A percentile compares a stretch with the other conserved stretches of the same genome.
phyloP scores from a whole-genome alignment of 2,888 invertebrate genomes.

The Yponomeuta malinellus region DNA sequence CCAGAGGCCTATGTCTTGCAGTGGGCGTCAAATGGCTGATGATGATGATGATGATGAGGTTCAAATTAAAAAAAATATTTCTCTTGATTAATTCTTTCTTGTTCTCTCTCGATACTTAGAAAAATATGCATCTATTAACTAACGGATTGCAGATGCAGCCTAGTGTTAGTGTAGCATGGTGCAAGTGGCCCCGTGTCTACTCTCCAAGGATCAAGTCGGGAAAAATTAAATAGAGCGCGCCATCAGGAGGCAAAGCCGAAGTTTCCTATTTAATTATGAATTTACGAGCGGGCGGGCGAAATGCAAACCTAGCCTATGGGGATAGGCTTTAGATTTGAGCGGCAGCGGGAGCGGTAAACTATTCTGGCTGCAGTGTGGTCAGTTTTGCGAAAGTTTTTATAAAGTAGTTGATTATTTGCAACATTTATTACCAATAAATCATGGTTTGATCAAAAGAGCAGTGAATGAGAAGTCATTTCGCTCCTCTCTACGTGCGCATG shows the following conservation, averaged over 20 bases:
- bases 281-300: slow-evolving; percentile 63
- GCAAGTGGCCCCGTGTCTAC: not conserved
- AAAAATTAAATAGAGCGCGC: slow-evolving; percentile 59
- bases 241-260: slow-evolving; percentile 31
- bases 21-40: no score
- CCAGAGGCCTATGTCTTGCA: no score
- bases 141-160: not conserved
- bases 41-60: no score
- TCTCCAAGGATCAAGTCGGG: slow-evolving; percentile 21
- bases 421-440: no score
- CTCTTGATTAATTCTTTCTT: no score
- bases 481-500: no score
- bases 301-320: slow-evolving; percentile 42
- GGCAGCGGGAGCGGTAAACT: not conserved
- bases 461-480: no score
- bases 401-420: no score
- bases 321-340: not conserved
- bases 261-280: slow-evolving; percentile 70
- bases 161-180: not conserved
- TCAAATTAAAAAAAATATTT: no score
- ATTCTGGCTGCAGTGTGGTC: not conserved
- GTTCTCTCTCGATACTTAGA: no score
- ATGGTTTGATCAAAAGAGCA: no score
- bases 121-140: no score
- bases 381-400: not conserved